Evolutionary conservation across 2,113 vertebrate species (phyloP).

Genomic region (Megalops atlanticus): DNA sequence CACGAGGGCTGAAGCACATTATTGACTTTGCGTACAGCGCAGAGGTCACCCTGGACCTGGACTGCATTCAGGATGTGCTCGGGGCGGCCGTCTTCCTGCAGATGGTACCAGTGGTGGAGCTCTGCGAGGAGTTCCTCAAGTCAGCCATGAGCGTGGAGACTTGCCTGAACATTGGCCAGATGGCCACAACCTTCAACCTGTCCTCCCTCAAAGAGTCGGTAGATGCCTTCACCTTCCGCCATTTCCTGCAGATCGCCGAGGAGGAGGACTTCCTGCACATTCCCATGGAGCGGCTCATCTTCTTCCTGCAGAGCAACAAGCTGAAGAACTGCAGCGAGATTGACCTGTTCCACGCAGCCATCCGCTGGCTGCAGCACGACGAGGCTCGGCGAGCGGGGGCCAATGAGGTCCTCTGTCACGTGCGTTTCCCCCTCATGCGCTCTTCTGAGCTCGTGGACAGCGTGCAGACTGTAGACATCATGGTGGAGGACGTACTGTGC

Average conservation of each 20-base stretch:
- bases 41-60: conserved; percentile 91
- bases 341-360: conserved; percentile 85
- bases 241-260: conserved; percentile 93
- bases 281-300: conserved; percentile 88
- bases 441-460: conserved; percentile 93
- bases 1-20: conserved; percentile 89
- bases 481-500: conserved; percentile 93
- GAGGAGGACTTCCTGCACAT: conserved; percentile 96
- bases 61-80: conserved; percentile 95
- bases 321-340: conserved; percentile 91
- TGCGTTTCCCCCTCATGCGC: conserved; percentile 95
- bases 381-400: conserved; percentile 74
- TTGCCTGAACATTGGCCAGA: conserved; percentile 93
- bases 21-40: conserved; percentile 97
- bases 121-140: conserved; percentile 96
- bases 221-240: conserved; percentile 89
- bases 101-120: conserved; percentile 94
- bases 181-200: conserved; percentile 95
- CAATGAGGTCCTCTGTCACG: conserved; percentile 85
- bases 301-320: conserved; percentile 96
- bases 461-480: conserved; percentile 90
- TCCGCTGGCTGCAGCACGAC: conserved; percentile 88
- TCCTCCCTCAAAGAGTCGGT: conserved; percentile 91
- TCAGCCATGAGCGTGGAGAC: conserved; percentile 97
- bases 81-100: conserved; percentile 96